phyloP scores from a whole-genome alignment of 2,888 invertebrate species.

The Agelastica alni region DNA sequence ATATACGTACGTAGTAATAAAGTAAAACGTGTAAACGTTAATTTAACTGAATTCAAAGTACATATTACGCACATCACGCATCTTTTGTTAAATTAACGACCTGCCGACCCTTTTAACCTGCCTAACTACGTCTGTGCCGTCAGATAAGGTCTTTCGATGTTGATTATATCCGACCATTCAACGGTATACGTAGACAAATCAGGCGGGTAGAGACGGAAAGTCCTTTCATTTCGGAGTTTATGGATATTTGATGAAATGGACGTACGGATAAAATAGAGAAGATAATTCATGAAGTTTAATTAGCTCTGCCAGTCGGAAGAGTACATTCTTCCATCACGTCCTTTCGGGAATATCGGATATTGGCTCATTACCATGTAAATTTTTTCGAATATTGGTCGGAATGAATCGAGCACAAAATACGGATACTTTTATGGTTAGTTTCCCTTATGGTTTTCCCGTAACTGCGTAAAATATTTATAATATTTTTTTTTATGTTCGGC shows the following conservation, averaged over 20 bases:
- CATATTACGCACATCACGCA: too few relatives aligned
- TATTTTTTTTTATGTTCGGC: too few relatives aligned
- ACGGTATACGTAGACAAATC: conserved; percentile 11
- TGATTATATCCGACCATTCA: conserved; percentile 3
- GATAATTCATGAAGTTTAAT: conserved; percentile 3
- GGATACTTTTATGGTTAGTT: too few relatives aligned
- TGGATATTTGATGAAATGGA: conserved; percentile 12
- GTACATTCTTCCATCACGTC: not conserved
- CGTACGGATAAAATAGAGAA: conserved; percentile 4
- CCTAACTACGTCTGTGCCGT: not conserved
- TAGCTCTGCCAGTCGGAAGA: conserved; percentile 9
- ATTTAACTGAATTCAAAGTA: too few relatives aligned
- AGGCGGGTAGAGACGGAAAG: conserved; percentile 10
- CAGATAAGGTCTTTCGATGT: conserved; percentile 1
- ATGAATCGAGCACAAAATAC: too few relatives aligned
- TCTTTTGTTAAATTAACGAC: too few relatives aligned
- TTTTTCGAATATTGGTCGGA: not conserved
- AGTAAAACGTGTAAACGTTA: too few relatives aligned
- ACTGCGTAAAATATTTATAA: too few relatives aligned
- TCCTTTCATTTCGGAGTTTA: conserved; percentile 13
- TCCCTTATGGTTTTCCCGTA: too few relatives aligned
- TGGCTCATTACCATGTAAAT: conserved; percentile 6
- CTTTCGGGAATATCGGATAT: conserved; percentile 7
- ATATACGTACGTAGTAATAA: too few relatives aligned
- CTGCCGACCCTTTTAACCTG: not conserved